Evolutionary conservation across 2,888 invertebrate species (phyloP).

Genomic region (Amaurobius ferox): DNA sequence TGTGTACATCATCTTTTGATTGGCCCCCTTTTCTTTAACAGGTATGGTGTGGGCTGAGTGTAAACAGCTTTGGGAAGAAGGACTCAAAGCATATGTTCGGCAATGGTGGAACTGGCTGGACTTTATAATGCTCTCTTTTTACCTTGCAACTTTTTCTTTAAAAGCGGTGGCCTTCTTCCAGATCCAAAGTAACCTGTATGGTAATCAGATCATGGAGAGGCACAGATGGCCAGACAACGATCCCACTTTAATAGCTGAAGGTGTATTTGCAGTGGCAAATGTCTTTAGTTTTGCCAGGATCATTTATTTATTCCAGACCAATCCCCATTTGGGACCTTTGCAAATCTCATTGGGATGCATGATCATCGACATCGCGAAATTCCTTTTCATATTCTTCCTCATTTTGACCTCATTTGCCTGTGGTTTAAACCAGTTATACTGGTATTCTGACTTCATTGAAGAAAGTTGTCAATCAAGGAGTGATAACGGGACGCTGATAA

Average conservation of each 20-base stretch:
- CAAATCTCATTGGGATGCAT: constrained; percentile 81
- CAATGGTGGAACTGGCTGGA: constrained; percentile 82
- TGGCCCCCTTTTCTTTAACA: constrained; percentile 73
- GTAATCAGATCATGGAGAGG: constrained; percentile 77
- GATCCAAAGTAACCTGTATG: constrained; percentile 76
- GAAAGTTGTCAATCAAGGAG: constrained; percentile 77
- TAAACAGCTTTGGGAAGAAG: constrained; percentile 81
- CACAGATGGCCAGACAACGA: constrained; percentile 80
- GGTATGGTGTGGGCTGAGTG: constrained; percentile 81
- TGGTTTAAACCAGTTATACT: constrained; percentile 85
- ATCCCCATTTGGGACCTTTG: constrained; percentile 80
- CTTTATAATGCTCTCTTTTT: constrained; percentile 81
- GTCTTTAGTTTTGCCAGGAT: constrained; percentile 81
- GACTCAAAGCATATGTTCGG: constrained; percentile 79
- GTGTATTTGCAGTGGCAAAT: constrained; percentile 80
- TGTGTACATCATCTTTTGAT: background rate
- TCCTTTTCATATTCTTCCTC: constrained; percentile 79
- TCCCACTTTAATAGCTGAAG: constrained; percentile 80
- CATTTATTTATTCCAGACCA: constrained; percentile 81
- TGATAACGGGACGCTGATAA: constrained; percentile 69
- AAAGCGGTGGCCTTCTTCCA: constrained; percentile 78
- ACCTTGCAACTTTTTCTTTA: constrained; percentile 80
- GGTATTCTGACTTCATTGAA: constrained; percentile 78
- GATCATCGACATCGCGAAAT: constrained; percentile 81
- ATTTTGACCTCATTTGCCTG: constrained; percentile 79